Percentiles rank a stretch among this genome's conserved stretches.
phyloP scores from a whole-genome alignment of 2,113 vertebrate genomes.

The Hippopotamus amphibius region DNA sequence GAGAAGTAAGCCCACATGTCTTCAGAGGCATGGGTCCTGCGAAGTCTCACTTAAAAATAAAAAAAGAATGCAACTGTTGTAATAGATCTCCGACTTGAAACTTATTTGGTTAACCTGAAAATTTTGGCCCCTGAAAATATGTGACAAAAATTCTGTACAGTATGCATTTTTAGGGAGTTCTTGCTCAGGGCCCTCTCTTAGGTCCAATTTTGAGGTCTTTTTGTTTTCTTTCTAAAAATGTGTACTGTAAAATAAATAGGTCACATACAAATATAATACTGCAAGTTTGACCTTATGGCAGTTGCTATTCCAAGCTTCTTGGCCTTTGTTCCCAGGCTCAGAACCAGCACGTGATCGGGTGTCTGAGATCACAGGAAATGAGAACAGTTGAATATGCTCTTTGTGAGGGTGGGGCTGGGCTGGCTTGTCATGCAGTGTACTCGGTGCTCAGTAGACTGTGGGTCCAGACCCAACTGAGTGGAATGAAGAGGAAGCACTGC shows the following conservation, averaged over 20 bases:
- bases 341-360: background rate
- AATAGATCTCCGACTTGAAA: background rate
- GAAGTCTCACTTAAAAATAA: background rate
- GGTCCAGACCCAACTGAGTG: fast-evolving
- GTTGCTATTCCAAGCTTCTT: background rate
- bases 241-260: background rate
- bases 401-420: background rate
- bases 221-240: constrained; percentile 15
- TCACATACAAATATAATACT: background rate
- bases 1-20: too few relatives aligned
- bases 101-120: background rate
- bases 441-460: too few relatives aligned
- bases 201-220: background rate
- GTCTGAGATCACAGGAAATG: background rate
- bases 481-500: background rate
- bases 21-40: background rate
- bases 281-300: background rate
- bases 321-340: background rate
- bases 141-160: background rate
- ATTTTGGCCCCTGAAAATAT: background rate
- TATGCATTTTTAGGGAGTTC: background rate
- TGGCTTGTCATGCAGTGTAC: background rate
- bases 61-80: background rate
- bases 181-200: background rate
- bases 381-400: background rate